A percentile compares a stretch with the other conserved stretches of the same genome.
Conservation (phyloP, 2,113 vertebrate species). For the Crotophaga sulcirostris region DNA sequence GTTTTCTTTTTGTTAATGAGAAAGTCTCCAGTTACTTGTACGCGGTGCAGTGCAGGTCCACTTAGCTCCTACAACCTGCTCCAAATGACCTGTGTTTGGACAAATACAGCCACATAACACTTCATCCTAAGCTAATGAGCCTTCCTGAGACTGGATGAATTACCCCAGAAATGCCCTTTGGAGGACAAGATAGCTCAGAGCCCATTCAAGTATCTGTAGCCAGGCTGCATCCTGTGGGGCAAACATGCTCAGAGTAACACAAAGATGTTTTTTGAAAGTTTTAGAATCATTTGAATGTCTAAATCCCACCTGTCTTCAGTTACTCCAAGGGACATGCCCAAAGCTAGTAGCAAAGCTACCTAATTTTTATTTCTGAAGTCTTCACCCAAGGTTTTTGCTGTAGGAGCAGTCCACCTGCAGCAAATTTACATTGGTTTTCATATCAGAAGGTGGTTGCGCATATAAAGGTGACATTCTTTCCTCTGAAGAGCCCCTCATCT, state of each 20-base stretch:
- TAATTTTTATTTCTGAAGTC: background rate
- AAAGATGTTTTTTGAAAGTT: background rate
- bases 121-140: background rate
- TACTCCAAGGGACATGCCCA: too few species aligned
- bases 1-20: background rate
- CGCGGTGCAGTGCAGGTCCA: rapidly evolving
- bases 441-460: background rate
- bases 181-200: background rate
- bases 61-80: background rate
- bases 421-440: background rate
- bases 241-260: background rate
- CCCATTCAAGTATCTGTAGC: background rate
- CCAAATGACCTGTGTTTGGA: background rate
- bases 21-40: background rate
- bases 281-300: background rate
- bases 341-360: background rate
- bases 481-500: background rate
- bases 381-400: background rate
- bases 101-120: background rate
- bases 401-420: background rate
- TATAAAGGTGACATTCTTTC: background rate
- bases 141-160: background rate
- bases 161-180: background rate
- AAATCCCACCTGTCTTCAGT: background rate
- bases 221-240: background rate